Evolutionary conservation across 2,113 vertebrate genomes (phyloP).

Genomic region (Sarotherodon lohbergeri): DNA sequence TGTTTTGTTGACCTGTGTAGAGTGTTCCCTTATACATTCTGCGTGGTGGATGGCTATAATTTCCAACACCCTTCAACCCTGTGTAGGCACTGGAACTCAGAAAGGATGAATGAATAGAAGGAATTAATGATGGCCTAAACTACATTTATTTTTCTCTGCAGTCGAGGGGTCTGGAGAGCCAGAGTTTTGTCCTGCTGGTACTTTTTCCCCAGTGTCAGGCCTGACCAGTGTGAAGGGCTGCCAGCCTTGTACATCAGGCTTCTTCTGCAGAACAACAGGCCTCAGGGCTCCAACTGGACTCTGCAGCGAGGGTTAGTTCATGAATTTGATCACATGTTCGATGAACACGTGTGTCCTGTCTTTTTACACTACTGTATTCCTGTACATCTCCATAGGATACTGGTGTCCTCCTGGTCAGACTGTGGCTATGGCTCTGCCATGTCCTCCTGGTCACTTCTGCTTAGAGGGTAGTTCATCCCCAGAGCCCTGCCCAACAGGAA

Average conservation of each 20-base stretch:
- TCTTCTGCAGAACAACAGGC: constrained; percentile 77
- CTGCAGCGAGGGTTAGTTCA: constrained; percentile 77
- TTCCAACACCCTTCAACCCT: not conserved
- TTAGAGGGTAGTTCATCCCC: constrained; percentile 66
- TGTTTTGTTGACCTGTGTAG: not conserved
- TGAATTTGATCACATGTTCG: not conserved
- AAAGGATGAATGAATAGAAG: not conserved
- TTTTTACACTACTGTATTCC: not conserved
- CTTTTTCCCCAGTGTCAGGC: constrained; percentile 75
- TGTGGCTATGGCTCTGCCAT: constrained; percentile 57
- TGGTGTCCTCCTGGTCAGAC: constrained; percentile 76
- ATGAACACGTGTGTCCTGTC: not conserved
- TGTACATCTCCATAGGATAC: constrained; percentile 57
- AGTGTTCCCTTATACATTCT: not conserved
- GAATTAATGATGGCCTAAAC: not conserved
- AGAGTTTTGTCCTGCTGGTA: constrained; percentile 78
- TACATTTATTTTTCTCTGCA: constrained; percentile 36
- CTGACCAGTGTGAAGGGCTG: constrained; percentile 68
- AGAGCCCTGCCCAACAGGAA: constrained; percentile 68
- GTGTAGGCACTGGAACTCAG: not conserved
- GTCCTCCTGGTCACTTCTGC: constrained; percentile 75
- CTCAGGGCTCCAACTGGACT: constrained; percentile 76
- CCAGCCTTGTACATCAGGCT: constrained; percentile 77
- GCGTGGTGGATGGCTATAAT: not conserved
- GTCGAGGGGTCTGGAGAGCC: constrained; percentile 77